Evolutionary conservation across 2,113 vertebrate genomes (phyloP).

Genomic region (Phyllostomus hastatus): DNA sequence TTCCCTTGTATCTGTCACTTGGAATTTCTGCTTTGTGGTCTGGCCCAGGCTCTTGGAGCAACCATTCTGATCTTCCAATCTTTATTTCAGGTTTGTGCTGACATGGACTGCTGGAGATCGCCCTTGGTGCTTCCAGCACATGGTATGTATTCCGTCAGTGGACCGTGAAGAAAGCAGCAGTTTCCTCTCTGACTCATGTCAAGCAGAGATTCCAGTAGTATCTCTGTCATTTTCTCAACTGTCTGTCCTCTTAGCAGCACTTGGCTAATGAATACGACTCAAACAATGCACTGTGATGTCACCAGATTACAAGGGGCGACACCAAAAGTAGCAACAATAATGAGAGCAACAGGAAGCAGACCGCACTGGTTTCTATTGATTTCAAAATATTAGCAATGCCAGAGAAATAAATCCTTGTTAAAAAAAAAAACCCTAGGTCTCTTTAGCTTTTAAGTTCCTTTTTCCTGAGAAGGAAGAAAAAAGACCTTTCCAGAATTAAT

Average conservation of each 20-base stretch:
- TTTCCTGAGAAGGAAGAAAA: neutral
- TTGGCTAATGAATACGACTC: neutral
- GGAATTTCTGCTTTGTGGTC: neutral
- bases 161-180: neutral
- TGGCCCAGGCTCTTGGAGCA: neutral
- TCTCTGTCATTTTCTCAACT: neutral
- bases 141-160: neutral
- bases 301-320: neutral
- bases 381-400: neutral
- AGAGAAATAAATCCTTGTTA: neutral
- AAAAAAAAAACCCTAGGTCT: neutral
- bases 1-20: neutral
- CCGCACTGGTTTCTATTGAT: neutral
- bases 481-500: neutral
- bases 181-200: conserved; percentile 29
- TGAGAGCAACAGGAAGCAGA: neutral
- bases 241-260: neutral
- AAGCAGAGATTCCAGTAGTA: neutral
- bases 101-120: neutral
- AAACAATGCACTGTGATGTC: neutral
- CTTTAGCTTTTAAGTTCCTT: neutral
- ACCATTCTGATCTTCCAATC: neutral
- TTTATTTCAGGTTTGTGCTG: neutral
- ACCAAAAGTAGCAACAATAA: neutral
- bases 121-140: neutral